A percentile compares a stretch with the other conserved stretches of the same genome.
Evolutionary conservation across 2,888 invertebrate genomes (phyloP).

Genomic region (Bombyx huttoni): DNA sequence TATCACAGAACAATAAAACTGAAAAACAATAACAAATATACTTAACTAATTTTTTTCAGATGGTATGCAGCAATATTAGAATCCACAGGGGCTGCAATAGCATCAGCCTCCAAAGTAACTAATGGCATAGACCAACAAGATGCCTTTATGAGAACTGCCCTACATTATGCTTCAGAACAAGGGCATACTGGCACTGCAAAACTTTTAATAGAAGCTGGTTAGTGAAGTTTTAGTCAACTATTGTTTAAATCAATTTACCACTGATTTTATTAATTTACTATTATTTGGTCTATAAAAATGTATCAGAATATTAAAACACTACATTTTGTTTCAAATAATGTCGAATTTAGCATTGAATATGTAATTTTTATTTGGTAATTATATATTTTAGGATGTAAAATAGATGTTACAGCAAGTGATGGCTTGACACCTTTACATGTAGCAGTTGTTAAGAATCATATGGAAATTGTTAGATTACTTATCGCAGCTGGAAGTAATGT

Average conservation of each 20-base stretch:
- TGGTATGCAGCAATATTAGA: constrained; percentile 85
- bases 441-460: constrained; percentile 73
- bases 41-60: constrained; percentile 43
- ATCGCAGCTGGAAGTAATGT: constrained; percentile 72
- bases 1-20: too few relatives aligned
- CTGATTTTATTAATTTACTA: background rate
- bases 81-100: constrained; percentile 72
- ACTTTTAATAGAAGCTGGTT: constrained; percentile 74
- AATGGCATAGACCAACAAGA: constrained; percentile 76
- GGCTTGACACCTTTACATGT: constrained; percentile 79
- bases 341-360: too few relatives aligned
- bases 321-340: too few relatives aligned
- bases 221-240: constrained; percentile 5
- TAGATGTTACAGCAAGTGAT: constrained; percentile 76
- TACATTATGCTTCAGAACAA: constrained; percentile 82
- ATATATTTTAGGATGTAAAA: constrained; percentile 64
- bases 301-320: background rate
- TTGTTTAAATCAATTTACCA: background rate
- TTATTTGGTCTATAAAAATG: background rate
- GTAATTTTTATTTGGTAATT: background rate
- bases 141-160: constrained; percentile 75
- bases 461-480: constrained; percentile 69
- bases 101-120: constrained; percentile 49
- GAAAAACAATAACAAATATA: background rate
- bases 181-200: constrained; percentile 75